Base-by-base conservation (phyloP, 1,140 invertebrate species). In the Drosophila rhopaloa region DNA sequence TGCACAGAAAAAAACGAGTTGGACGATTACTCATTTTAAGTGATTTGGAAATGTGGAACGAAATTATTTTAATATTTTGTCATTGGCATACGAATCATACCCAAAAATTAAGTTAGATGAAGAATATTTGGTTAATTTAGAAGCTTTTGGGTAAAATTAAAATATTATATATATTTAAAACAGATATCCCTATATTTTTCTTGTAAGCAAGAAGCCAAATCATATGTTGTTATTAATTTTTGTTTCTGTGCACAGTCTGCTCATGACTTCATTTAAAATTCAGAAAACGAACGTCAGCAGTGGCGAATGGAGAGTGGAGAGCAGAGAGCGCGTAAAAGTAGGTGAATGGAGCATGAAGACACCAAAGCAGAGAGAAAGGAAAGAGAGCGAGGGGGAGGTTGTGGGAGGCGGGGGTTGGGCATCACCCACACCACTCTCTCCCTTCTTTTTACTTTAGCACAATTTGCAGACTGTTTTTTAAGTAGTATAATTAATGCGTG, bases 221-320 rank as follows among this genome's bases (percentile, higher is more conserved):
- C 24, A 24, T 24, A 4, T 24, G 24, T 24, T 24, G 24, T 24
- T 38, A 38, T 10, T 11, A 11, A 3, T 38, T 38, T 38, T 51
- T 51, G 27, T 51, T 35, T 35, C 8, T 13, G 48, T 51, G 48
- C 29, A 51, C 79, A 80, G 80, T 74, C 68, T 83, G 76, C 79
- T 88, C 83, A 89, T 89, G 84, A 90, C 86, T 90, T 85, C 86
- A 90, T 90, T 90, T 90, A 72, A 79, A 90, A 90, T 90, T 90
- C 86, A 90, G 86, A 85, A 90, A 90, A 90, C 86, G 85, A 90
- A 90, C 81, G 77, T 72, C 74, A 71, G 70, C 57, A 79, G 54
- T 68, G 43, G 60, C 47, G 40, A 27, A 61, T 57, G 55, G 37
- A 62, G 55, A 60, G 59, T 61, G 74, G 75, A 74, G 74, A 89